These are phyloP conservation scores for Oncopodura yosiiana DNA, from an alignment of 1,140 invertebrate genomes.

Conservation along the genomic window DNA sequence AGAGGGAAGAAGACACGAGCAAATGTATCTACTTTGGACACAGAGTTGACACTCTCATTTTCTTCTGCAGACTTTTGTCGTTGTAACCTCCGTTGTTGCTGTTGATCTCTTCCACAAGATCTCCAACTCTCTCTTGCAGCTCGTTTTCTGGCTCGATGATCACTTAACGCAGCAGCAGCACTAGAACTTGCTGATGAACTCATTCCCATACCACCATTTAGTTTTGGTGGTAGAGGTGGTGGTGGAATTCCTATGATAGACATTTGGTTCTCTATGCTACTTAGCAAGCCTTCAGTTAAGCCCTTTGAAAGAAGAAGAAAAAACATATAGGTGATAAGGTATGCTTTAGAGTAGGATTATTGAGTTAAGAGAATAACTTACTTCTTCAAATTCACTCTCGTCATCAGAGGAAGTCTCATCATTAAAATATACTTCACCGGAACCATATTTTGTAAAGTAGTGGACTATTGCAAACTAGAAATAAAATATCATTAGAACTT, in stretches of 20 bases:
- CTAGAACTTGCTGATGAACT: not conserved
- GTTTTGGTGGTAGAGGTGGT: constrained; percentile 15
- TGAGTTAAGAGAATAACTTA: constrained; percentile 7
- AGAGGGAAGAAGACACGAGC: constrained; percentile 65
- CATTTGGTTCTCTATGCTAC: constrained; percentile 21
- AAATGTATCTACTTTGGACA: constrained; percentile 66
- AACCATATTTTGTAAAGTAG: constrained; percentile 80
- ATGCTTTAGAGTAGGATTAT: not conserved
- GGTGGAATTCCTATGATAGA: constrained; percentile 29
- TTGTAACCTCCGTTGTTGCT: not conserved
- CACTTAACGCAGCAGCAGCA: not conserved
- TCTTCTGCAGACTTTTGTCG: constrained; percentile 21
- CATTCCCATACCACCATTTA: constrained; percentile 25
- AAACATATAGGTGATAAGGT: not conserved
- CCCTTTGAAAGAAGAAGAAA: not conserved
- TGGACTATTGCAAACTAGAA: constrained; percentile 72
- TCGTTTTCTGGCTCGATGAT: not conserved
- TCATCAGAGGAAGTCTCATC: constrained; percentile 52
- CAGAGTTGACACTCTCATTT: constrained; percentile 54
- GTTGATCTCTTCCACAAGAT: constrained; percentile 17
- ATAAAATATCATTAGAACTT: not conserved
- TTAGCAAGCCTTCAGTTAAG: not conserved
- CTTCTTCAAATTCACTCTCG: constrained; percentile 48
- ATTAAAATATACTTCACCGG: constrained; percentile 70
- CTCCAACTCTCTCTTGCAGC: constrained; percentile 12